Percentiles rank a stretch among this genome's conserved stretches.
Evolutionary conservation across 2,797 vertebrate species (phyloP).

Genomic region (Naso thynnoides): DNA sequence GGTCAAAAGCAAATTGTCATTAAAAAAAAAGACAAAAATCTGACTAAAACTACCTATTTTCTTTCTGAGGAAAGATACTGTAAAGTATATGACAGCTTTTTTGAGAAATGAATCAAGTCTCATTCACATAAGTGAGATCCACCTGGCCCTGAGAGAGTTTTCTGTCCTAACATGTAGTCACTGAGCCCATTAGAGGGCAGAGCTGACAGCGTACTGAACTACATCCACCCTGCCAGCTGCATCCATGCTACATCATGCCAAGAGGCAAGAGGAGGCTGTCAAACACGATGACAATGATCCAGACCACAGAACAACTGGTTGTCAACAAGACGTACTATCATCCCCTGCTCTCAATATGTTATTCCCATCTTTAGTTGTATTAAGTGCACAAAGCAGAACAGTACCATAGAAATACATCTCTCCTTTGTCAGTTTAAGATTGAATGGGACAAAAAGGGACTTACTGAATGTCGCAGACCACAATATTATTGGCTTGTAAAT

Average conservation of each 20-base stretch:
- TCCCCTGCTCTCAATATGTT: conserved; percentile 33
- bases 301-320: conserved; percentile 49
- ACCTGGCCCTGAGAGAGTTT: background rate
- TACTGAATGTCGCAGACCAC: conserved; percentile 8
- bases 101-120: conserved; percentile 4
- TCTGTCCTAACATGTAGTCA: conserved; percentile 4
- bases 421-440: conserved; percentile 18
- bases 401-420: too few species aligned
- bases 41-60: too few species aligned
- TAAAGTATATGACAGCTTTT: too few species aligned
- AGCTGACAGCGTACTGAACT: conserved; percentile 39
- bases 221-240: conserved; percentile 59
- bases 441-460: background rate
- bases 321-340: conserved; percentile 53
- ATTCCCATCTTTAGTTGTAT: conserved; percentile 23
- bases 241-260: conserved; percentile 21
- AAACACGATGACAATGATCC: conserved; percentile 51
- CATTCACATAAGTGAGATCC: background rate
- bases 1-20: background rate
- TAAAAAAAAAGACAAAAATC: background rate
- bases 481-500: background rate
- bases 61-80: background rate
- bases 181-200: conserved; percentile 41
- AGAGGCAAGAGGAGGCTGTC: conserved; percentile 30
- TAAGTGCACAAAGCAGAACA: conserved; percentile 24